Base-by-base conservation (phyloP, 2,797 vertebrate species). In the Myotis vivesi region DNA sequence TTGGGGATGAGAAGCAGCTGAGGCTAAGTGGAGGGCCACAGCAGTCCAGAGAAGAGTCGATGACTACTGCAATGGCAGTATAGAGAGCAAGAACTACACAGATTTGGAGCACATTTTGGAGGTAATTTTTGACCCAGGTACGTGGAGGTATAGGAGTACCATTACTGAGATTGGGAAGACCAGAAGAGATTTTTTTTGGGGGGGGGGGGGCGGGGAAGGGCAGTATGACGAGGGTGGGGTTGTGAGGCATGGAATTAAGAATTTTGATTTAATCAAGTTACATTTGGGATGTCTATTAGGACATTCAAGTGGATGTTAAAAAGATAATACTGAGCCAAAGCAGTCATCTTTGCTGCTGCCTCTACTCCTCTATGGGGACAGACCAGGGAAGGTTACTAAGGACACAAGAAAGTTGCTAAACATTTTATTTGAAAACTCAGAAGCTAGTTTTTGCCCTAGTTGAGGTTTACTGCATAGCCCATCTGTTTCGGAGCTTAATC, bases 361-460 rank as follows among this genome's bases (percentile, higher is more conserved):
- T 94, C n/a, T 77, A 49, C 23, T 49, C 7, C n/a, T 53, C 51
- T 75, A 20, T 23, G 8, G 69, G 53, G 36, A 91, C 16, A 79
- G 53, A 79, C 3, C 38, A 30, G 4, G 20, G 12, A 75, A 64
- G n/a, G 57, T 79, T 55, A 53, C 68, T 55, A 68, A 85, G 77
- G 68, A 69, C 68, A 82, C 2, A 73, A 30, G n/a, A 83, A 22
- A 46, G 53, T 23, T 79, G 57, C 33, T 72, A 79, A 79, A 86
- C 28, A 64, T 53, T 38, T 81, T 55, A 71, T 92, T 96, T 91
- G 79, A 85, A 94, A 93, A 77, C 62, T 57, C 49, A 82, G 49
- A 89, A 84, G 76, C 33, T 79, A 76, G 7, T 77, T 64, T 88
- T 46, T 80, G 28, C 73, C 51, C 90, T 87, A 73, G 66, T 57